Base-by-base conservation (phyloP, 2,797 vertebrate genomes). In the Microctenopoma steveboyesi region DNA sequence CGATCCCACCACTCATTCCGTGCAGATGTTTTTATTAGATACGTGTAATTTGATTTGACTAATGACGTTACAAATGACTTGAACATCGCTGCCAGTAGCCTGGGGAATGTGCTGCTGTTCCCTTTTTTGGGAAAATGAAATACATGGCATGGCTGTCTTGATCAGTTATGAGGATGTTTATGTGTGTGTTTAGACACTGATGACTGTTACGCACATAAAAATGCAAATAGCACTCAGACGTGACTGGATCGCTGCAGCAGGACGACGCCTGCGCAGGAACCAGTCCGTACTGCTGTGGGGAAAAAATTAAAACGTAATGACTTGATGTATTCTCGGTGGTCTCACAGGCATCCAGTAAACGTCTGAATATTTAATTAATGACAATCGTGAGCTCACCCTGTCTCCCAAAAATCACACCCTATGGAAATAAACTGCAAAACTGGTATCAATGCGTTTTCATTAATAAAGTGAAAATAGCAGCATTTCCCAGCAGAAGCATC, bases 401-500 rank as follows among this genome's bases (percentile, higher is more conserved):
- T 45, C 4, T 15, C 5, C 16, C 16, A 2, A n/a, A 7, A 16
- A 7, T 16, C n/a, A 2, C 13, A 42, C 40, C 40, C 48, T 15
- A 4, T 11, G 42, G 15, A 45, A 16, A 4, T 52, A 9, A 33
- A 52, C 30, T 9, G 2, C 16, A 10, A 37, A 12, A 42, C 4
- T 14, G 15, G 13, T 39, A 39, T 39, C 11, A 22, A 7, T 16
- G 7, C 18, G 45, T 42, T 64, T 54, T 15, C 43, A 42, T 16
- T 30, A 47, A 53, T 3, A 0, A 30, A 16, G 7, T n/a, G 2
- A 28, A 25, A n/a, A 18, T 16, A 13, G 48, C 48, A 28, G 12
- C 13, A 27, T 52, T 64, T 25, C 54, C 48, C 39, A 49, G 65
- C 46, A 67, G 53, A 18, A 25, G 25, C 12, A 28, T 28, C 9